These are phyloP conservation scores for Ptilorrhoa leucosticta DNA, from an alignment of 2,113 vertebrate genomes.

Conservation along the genomic window DNA sequence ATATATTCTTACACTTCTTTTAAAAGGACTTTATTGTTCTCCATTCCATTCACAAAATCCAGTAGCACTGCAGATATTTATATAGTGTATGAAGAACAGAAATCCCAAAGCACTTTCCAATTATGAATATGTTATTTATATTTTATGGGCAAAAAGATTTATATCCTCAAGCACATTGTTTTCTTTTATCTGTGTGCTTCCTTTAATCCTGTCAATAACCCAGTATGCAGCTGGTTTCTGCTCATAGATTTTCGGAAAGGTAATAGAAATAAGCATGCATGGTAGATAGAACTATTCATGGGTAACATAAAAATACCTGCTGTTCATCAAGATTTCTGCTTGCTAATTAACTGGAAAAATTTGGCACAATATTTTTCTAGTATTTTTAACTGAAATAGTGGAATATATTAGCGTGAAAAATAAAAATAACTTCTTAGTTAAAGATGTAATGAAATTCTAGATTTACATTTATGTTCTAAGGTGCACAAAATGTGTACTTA, in stretches of 20 bases:
- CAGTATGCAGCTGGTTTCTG: conserved; percentile 16
- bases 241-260: conserved; percentile 26
- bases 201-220: conserved; percentile 55
- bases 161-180: conserved; percentile 37
- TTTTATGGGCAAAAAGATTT: conserved; percentile 32
- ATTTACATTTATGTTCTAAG: not conserved
- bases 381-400: not conserved
- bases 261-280: conserved; percentile 30
- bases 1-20: not conserved
- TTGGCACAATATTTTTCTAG: not conserved
- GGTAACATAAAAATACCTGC: conserved; percentile 37
- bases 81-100: not conserved
- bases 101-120: conserved; percentile 33
- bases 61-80: not conserved
- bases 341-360: conserved; percentile 44
- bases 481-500: not conserved
- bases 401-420: not conserved
- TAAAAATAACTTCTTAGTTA: conserved; percentile 1
- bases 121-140: conserved; percentile 44
- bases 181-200: conserved; percentile 43
- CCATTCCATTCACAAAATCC: not conserved
- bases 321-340: conserved; percentile 45
- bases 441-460: not conserved
- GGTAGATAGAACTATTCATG: not conserved
- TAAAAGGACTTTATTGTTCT: not conserved